Evolutionary conservation across 2,888 invertebrate species (phyloP), one percentile per base, ranked within the genome.

Genomic region (Tenodera sinensis): DNA sequence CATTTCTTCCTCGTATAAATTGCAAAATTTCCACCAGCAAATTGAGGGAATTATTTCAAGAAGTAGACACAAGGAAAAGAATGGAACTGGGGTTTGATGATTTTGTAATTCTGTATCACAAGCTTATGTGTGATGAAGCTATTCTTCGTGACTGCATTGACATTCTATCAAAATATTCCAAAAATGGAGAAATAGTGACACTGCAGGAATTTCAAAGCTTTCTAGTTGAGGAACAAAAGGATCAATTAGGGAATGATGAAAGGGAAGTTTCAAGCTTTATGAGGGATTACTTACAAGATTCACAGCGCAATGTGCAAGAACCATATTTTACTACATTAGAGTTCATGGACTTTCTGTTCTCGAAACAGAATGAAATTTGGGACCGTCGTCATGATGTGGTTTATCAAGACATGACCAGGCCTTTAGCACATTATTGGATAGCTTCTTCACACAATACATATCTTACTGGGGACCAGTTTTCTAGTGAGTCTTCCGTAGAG

Each of bases 381-480:
- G 96, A 99, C 93, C 94, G 94, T 82, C 94, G 94, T 86, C 95
- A 96, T 92, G 96, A 97, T 91, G 28, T 87, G 14, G 95, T 98
- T 0, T 96, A 95, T 90, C 98, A 99, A 93, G 98, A 99, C 92
- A 99, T 99, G 99, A 97, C 96, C 6, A 95, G 95, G 91, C 98
- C 99, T 0, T 93, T 99, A 89, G 95, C 97, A 0, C 96, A 98
- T 93, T 99, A 99, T 20, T 71, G 20, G 6, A 25, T 20, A 4
- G 1, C 20, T 28, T 14, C 34, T 84, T 30, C 82, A 0, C 99
- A 99, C 92, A 99, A 99, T 92, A 98, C 98, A 90, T 98, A 99
- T 94, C 94, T 99, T 91, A 99, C 98, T 47, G 99, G 99, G 0
- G 99, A 99, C 94, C 99, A 99, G 93, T 97, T 99, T 93, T 98